Evolutionary conservation across 1,140 invertebrate species (phyloP).

Genomic region (Papilio xuthus): DNA sequence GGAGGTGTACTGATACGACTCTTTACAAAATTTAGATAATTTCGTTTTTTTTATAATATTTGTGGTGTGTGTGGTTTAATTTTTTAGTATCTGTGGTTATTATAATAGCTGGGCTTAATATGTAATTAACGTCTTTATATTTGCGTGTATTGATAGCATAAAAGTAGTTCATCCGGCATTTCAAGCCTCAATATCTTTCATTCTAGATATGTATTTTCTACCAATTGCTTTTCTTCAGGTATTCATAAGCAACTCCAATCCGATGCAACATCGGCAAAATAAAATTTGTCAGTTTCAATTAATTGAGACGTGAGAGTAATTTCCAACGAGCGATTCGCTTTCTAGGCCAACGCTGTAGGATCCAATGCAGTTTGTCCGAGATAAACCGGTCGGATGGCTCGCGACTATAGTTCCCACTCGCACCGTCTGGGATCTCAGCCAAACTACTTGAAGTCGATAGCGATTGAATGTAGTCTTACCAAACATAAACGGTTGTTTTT

Average conservation of each 20-base stretch:
- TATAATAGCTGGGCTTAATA: not conserved
- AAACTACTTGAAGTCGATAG: conserved; percentile 42
- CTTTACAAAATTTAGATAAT: not conserved
- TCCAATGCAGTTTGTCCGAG: conserved; percentile 52
- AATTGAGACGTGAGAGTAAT: conserved; percentile 39
- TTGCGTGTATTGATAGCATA: conserved; percentile 3
- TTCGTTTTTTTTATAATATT: no score
- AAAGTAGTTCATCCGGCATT: not conserved
- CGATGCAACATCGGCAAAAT: conserved; percentile 34
- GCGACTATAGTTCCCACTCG: conserved; percentile 50
- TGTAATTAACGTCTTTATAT: conserved; percentile 4
- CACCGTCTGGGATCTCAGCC: conserved; percentile 54
- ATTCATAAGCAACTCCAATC: not conserved
- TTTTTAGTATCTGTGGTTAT: not conserved
- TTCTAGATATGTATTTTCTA: conserved; percentile 2
- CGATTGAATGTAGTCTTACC: not conserved
- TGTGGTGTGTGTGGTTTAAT: no score
- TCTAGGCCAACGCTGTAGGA: conserved; percentile 61
- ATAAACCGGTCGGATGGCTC: conserved; percentile 54
- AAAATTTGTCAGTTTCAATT: conserved; percentile 46
- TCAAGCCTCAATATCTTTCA: not conserved
- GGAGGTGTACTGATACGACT: not conserved
- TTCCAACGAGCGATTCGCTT: conserved; percentile 46
- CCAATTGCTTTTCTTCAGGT: not conserved
- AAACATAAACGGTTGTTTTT: not conserved